Evolutionary conservation across 2,113 vertebrate genomes (phyloP), one percentile per base, ranked within the genome.

Genomic region (Chamaetylas fuelleborni): DNA sequence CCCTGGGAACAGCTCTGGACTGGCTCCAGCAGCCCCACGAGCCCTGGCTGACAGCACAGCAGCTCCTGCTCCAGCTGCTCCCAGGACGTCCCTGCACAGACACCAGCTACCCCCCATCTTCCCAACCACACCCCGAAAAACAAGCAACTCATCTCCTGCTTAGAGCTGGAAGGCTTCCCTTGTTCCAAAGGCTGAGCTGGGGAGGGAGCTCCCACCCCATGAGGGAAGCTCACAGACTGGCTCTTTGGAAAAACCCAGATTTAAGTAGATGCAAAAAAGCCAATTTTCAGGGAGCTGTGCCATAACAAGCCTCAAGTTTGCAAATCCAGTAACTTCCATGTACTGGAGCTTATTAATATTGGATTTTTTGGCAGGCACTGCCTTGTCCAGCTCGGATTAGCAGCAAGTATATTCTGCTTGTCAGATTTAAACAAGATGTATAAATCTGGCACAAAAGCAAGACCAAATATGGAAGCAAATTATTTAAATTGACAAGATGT

Each of bases 391-490:
- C 81, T 10, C 24, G 54, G 89, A 89, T 90, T 76, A 95, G 78
- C 89, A 31, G 53, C 2, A 1, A 91, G 77, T 40, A 56, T 69
- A 71, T 72, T 78, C 91, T 82, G 72, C 80, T 20, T 64, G 69
- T 62, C 57, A 33, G 31, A 53, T 56, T 92, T 71, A 93, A 83
- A 65, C 91, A 72, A 91, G 86, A 96, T 26, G 33, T 60, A 72
- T 38, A 94, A 91, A 65, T 57, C 73, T 80, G 66, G 71, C 81
- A 82, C 73, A 62, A 94, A 85, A 73, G 70, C 81, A 29, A 70
- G 78, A 86, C 86, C 90, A 90, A 95, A 95, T 77, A 95, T 77
- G 90, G 95, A 91, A 95, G 79, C 45, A 84, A 90, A 83, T 69
- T 25, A 81, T 69, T 82, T 61, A 77, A 89, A 65, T 66, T 8